Percentiles rank a stretch among this genome's conserved stretches.
Conservation (phyloP, 2,888 invertebrate species). For the Caenorhabditis imperialis region DNA sequence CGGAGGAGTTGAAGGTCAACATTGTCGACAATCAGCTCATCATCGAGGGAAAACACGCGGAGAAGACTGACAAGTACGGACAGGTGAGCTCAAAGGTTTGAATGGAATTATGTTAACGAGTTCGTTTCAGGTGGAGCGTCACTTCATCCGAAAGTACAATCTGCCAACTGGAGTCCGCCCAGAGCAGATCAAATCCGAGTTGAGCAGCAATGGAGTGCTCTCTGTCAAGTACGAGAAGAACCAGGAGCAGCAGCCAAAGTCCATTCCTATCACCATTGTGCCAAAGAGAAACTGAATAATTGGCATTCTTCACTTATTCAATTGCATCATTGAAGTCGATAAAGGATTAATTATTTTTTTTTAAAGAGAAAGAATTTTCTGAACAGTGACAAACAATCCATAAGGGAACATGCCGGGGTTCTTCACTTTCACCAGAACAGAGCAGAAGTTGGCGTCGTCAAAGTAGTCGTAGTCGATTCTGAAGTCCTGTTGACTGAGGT, state of each 20-base stretch:
- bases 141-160: constrained; percentile 68
- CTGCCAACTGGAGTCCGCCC: constrained; percentile 67
- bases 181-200: constrained; percentile 66
- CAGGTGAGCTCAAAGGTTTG: constrained; percentile 54
- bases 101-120: too few species aligned
- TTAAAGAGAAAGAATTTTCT: constrained; percentile 31
- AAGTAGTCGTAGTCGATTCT: constrained; percentile 45
- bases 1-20: constrained; percentile 72
- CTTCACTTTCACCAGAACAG: constrained; percentile 39
- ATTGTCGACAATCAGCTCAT: constrained; percentile 69
- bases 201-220: constrained; percentile 69
- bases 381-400: constrained; percentile 32
- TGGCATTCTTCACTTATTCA: constrained; percentile 2
- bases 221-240: constrained; percentile 68
- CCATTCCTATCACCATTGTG: constrained; percentile 62
- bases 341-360: constrained; percentile 5
- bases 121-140: constrained; percentile 64
- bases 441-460: constrained; percentile 48
- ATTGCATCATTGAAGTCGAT: constrained; percentile 42
- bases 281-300: constrained; percentile 46
- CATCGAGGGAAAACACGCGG: constrained; percentile 71
- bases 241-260: constrained; percentile 52
- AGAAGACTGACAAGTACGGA: constrained; percentile 70
- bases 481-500: constrained; percentile 8
- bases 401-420: constrained; percentile 30